phyloP scores from a whole-genome alignment of 2,888 invertebrate species.

The Exephanes ischioxanthus region DNA sequence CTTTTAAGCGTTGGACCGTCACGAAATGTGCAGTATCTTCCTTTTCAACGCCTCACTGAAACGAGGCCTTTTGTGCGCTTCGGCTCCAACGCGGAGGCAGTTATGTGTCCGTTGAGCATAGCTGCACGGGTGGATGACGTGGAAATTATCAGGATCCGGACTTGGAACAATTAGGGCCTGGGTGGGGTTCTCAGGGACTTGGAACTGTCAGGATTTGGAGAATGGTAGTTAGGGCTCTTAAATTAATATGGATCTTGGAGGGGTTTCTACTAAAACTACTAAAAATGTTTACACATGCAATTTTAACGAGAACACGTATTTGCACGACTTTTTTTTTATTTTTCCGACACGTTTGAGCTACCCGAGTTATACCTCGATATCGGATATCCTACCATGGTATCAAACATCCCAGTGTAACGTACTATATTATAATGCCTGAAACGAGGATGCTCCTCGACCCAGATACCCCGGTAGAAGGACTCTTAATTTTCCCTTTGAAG shows the following conservation, averaged over 20 bases:
- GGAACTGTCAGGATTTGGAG: no score
- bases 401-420: not conserved
- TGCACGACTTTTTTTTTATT: not conserved
- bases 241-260: no score
- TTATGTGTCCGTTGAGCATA: no score
- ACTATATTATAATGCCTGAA: conserved; percentile 19
- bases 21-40: not conserved
- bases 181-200: no score
- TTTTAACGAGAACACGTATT: not conserved
- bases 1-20: not conserved
- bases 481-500: conserved; percentile 45
- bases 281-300: not conserved
- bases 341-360: not conserved
- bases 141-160: no score
- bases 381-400: not conserved
- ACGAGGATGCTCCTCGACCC: conserved; percentile 17
- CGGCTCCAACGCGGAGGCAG: not conserved
- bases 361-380: conserved; percentile 13
- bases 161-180: no score
- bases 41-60: not conserved
- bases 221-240: no score
- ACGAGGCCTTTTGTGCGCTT: not conserved
- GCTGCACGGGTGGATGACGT: no score
- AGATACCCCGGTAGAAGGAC: conserved; percentile 17
- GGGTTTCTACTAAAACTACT: no score